Evolutionary conservation across 2,888 invertebrate genomes (phyloP), one percentile per base, ranked within the genome.

Genomic region (Cybosia mesomella): DNA sequence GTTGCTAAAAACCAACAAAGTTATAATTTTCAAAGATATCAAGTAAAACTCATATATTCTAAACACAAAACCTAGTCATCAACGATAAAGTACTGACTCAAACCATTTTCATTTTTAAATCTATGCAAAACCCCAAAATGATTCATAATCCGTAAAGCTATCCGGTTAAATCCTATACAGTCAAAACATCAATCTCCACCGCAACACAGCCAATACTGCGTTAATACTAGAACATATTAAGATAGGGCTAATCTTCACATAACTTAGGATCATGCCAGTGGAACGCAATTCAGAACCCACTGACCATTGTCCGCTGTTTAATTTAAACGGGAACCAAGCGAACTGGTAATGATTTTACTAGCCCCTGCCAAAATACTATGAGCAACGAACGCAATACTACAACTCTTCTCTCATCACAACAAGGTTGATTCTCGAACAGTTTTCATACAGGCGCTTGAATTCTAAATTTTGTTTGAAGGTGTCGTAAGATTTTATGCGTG

Each of bases 281-380:
- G 90, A 90, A 87, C 84, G 87, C 83, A 84, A 87, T 91, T 87
- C 85, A 87, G 87, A 82, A 85, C 80, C 87, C 87, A 81, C 91
- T 94, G 94, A 94, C 94, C 94, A 93, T 93, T 94, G 94, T 94
- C 93, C 94, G 90, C 87, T 87, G 90, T 92, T 94, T 94, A 94
- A 95, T 91, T 95, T 94, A 94, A 93, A 92, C 92, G 87, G 90
- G 86, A 84, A 84, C 85, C 79, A 74, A 84, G 86, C 84, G 80
- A 77, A 73, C 74, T 80, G 76, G 87, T 93, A 94, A 93, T 93
- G 92, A 94, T 93, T 94, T 91, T 89, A 89, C 87, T 88, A 86
- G 84, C 86, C 84, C 81, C 83, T 76, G 76, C 76, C 83, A 88
- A 82, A 61, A 75, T 82, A 66, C 22, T 49, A 2, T 1, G 11